phyloP scores from a whole-genome alignment of 1,140 invertebrate species.

The Cyclargus thomasi region DNA sequence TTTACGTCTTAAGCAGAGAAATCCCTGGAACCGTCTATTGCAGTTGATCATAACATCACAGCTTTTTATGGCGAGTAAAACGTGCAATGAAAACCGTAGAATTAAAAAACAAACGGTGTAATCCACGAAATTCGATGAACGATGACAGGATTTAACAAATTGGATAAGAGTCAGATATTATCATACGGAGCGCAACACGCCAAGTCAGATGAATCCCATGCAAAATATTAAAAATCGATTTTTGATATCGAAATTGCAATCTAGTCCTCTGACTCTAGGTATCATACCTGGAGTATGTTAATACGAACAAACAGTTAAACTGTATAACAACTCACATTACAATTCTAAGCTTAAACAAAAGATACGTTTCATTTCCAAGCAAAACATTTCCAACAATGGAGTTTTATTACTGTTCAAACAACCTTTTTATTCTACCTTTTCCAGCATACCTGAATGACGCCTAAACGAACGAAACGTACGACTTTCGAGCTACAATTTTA shows the following conservation, averaged over 20 bases:
- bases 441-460: background rate
- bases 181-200: too few species aligned
- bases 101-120: too few species aligned
- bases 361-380: conserved; percentile 1
- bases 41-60: background rate
- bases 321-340: background rate
- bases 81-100: too few species aligned
- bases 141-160: too few species aligned
- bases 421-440: background rate
- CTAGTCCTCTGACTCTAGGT: too few species aligned
- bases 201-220: too few species aligned
- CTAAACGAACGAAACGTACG: background rate
- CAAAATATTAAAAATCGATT: too few species aligned
- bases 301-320: background rate
- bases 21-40: background rate
- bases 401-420: conserved; percentile 3
- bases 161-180: too few species aligned
- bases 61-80: background rate
- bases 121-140: too few species aligned
- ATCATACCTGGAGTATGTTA: too few species aligned
- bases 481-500: background rate
- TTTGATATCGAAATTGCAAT: too few species aligned
- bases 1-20: conserved; percentile 8
- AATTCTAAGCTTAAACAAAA: background rate
- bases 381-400: background rate